Percentiles rank a stretch among this genome's conserved stretches.
phyloP scores from a whole-genome alignment of 2,888 invertebrate species.

The Dicranocentrus wangi region DNA sequence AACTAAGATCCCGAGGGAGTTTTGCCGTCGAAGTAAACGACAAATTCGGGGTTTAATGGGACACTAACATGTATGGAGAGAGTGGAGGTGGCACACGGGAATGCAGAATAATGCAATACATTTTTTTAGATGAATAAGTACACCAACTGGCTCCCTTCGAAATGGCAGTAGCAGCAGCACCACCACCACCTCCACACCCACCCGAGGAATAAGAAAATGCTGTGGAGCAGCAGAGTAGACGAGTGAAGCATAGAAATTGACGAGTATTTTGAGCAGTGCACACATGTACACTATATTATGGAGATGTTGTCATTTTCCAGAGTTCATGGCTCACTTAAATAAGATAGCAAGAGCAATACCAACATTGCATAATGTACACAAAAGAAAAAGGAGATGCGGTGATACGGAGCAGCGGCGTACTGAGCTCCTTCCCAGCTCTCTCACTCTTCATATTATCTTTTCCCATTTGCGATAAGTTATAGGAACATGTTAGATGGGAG shows the following conservation, averaged over 20 bases:
- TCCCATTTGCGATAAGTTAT: too few species aligned
- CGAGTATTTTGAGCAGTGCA: too few species aligned
- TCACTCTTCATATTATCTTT: too few species aligned
- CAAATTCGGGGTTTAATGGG: constrained; percentile 25
- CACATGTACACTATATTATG: constrained; percentile 3
- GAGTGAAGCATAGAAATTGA: background rate
- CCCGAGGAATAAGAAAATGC: too few species aligned
- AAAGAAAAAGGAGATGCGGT: background rate
- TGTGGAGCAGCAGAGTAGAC: too few species aligned
- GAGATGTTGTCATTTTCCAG: constrained; percentile 11
- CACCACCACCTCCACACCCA: too few species aligned
- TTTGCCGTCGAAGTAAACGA: constrained; percentile 25
- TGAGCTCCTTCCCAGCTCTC: too few species aligned
- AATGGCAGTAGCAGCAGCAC: constrained; percentile 2
- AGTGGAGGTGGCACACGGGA: background rate
- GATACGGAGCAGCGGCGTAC: too few species aligned
- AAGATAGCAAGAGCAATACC: constrained; percentile 9
- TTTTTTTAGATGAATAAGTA: constrained; percentile 1
- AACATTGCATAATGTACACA: constrained; percentile 1
- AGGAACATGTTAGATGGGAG: too few species aligned
- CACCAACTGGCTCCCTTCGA: background rate
- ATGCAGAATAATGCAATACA: constrained; percentile 22
- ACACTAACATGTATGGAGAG: background rate
- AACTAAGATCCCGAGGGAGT: constrained; percentile 15
- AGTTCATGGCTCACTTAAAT: constrained; percentile 24